Evolutionary conservation across 2,113 vertebrate genomes (phyloP).

Genomic region (Xiphophorus couchianus): DNA sequence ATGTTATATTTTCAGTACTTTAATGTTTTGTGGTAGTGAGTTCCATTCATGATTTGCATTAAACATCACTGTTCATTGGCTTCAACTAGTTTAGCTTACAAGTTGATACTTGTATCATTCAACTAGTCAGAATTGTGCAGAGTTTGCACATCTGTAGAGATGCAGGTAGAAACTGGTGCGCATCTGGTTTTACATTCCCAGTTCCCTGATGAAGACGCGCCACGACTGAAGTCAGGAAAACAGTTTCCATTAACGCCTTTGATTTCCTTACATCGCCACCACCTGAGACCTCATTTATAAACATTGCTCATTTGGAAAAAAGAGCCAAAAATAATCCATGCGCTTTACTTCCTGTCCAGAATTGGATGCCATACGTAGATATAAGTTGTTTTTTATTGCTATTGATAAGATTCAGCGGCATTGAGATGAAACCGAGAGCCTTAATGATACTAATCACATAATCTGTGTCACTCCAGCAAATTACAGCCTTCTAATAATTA

Average conservation of each 20-base stretch:
- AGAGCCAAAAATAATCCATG: slow-evolving; percentile 1
- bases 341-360: background rate
- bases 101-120: no score
- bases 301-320: slow-evolving; percentile 37
- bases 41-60: no score
- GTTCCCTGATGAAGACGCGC: background rate
- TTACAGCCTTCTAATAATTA: slow-evolving; percentile 63
- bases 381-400: no score
- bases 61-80: no score
- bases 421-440: slow-evolving; percentile 49
- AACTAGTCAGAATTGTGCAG: no score
- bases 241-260: slow-evolving; percentile 20
- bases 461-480: slow-evolving; percentile 55
- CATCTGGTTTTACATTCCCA: background rate
- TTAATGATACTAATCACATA: slow-evolving; percentile 60
- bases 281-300: slow-evolving; percentile 66
- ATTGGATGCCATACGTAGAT: slow-evolving; percentile 6
- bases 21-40: no score
- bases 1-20: no score
- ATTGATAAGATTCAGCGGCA: no score
- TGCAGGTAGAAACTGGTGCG: background rate
- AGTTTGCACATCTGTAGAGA: no score
- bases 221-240: slow-evolving; percentile 3
- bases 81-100: no score
- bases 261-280: slow-evolving; percentile 41